These are phyloP conservation scores for Porites divaricata DNA, from an alignment of 92 coral and sea anemone genomes.

Conservation along the genomic window DNA sequence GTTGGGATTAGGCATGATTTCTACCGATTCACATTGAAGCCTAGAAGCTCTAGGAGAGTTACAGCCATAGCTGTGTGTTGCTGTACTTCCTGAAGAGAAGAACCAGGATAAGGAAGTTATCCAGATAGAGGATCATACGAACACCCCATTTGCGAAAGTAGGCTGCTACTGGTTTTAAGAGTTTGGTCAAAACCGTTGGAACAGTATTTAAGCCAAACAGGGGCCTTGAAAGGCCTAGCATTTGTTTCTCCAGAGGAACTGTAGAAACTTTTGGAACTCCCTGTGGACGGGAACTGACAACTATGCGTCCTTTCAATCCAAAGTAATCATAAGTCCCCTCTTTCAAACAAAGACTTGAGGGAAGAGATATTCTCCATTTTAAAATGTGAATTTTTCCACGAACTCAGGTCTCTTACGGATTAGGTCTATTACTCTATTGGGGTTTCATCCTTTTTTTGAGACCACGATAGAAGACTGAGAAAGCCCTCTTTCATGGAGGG, in stretches of 20 bases:
- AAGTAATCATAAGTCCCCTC: slow-evolving; percentile 1
- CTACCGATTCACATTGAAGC: too few species aligned
- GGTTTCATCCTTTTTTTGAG: too few species aligned
- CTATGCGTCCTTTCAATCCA: slow-evolving; percentile 31
- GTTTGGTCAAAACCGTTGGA: slow-evolving; percentile 50
- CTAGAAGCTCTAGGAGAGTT: slow-evolving; percentile 11
- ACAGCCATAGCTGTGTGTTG: slow-evolving; percentile 13
- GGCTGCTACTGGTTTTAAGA: slow-evolving; percentile 31
- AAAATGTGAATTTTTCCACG: neutral
- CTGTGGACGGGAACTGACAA: slow-evolving; percentile 22
- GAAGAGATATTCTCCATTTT: slow-evolving; percentile 1
- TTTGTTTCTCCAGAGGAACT: slow-evolving; percentile 12
- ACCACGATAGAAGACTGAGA: too few species aligned
- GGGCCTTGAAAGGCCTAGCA: slow-evolving; percentile 33
- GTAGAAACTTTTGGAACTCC: slow-evolving; percentile 15
- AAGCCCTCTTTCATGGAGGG: slow-evolving; percentile 12
- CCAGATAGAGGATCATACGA: too few species aligned
- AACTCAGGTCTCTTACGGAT: too few species aligned
- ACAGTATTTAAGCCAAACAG: slow-evolving; percentile 33
- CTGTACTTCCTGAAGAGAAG: neutral
- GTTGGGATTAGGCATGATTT: too few species aligned
- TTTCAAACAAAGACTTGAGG: neutral
- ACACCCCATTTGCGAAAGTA: neutral
- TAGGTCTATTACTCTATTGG: too few species aligned
- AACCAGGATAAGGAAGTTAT: too few species aligned